These are phyloP conservation scores for Tadarida brasiliensis DNA, from an alignment of 2,797 vertebrate species.

Conservation along the genomic window DNA sequence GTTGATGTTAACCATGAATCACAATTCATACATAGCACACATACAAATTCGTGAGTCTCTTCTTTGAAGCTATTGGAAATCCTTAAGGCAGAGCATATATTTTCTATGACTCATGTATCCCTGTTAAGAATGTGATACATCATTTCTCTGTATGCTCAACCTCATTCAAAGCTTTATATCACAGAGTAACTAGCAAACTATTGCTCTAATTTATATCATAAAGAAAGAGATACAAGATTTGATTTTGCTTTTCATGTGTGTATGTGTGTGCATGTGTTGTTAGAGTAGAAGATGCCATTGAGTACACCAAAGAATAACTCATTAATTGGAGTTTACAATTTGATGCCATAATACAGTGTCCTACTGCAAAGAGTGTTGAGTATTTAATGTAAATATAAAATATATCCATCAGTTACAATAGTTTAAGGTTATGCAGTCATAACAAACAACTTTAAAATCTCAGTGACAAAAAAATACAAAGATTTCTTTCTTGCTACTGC, in stretches of 20 bases:
- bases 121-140: not conserved
- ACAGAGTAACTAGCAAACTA: not conserved
- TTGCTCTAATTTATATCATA: not conserved
- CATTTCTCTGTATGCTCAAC: not conserved
- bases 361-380: not conserved
- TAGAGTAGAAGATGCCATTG: not conserved
- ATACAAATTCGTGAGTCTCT: not conserved
- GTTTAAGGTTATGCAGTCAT: constrained; percentile 8
- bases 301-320: not conserved
- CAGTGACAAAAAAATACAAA: not conserved
- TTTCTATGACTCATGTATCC: constrained; percentile 5
- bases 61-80: constrained; percentile 44
- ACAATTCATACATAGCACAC: not conserved
- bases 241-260: not conserved
- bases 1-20: not conserved
- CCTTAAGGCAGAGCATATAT: not conserved
- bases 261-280: not conserved
- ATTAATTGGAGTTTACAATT: not conserved
- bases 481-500: constrained; percentile 12
- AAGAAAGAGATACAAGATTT: not conserved
- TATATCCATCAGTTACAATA: not conserved
- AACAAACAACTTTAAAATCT: not conserved
- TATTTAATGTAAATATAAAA: constrained; percentile 36
- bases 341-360: not conserved
- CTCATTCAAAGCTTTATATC: constrained; percentile 19